phyloP scores from a whole-genome alignment of 1,140 invertebrate species.

The Brachionus rotundiformis region DNA sequence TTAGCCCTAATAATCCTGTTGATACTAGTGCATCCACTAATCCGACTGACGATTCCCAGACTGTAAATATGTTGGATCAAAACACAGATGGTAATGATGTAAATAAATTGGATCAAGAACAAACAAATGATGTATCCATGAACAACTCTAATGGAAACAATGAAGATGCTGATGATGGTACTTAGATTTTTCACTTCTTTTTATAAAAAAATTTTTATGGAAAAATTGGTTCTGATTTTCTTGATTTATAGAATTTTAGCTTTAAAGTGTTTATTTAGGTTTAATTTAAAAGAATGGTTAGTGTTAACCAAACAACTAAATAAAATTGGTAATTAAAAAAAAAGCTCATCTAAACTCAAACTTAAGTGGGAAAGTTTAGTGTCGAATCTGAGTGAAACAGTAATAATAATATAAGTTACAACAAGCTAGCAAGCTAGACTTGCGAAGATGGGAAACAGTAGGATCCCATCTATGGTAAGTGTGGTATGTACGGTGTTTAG shows the following conservation, averaged over 20 bases:
- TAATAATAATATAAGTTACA: too few relatives aligned
- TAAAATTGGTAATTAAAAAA: constrained; percentile 8
- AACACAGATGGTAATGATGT: constrained; percentile 2
- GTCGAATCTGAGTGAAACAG: constrained; percentile 18
- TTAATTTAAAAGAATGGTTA: too few relatives aligned
- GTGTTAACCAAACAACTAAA: too few relatives aligned
- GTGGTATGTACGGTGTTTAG: too few relatives aligned
- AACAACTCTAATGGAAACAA: constrained; percentile 30
- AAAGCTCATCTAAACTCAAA: neutral
- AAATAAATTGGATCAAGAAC: constrained; percentile 33
- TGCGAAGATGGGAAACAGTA: too few relatives aligned
- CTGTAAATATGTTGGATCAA: constrained; percentile 42
- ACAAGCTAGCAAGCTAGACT: too few relatives aligned
- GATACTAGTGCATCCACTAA: constrained; percentile 36
- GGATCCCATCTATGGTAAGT: too few relatives aligned
- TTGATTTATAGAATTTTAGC: too few relatives aligned
- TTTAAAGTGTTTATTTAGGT: too few relatives aligned
- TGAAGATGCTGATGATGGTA: constrained; percentile 32
- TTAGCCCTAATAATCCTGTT: neutral
- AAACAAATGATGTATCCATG: constrained; percentile 6
- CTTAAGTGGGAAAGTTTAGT: constrained; percentile 1
- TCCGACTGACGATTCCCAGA: constrained; percentile 27
- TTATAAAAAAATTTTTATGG: neutral
- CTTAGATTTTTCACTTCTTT: neutral
- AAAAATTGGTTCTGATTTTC: neutral